phyloP scores from a whole-genome alignment of 1,140 invertebrate species.

The Chlorops oryzae region DNA sequence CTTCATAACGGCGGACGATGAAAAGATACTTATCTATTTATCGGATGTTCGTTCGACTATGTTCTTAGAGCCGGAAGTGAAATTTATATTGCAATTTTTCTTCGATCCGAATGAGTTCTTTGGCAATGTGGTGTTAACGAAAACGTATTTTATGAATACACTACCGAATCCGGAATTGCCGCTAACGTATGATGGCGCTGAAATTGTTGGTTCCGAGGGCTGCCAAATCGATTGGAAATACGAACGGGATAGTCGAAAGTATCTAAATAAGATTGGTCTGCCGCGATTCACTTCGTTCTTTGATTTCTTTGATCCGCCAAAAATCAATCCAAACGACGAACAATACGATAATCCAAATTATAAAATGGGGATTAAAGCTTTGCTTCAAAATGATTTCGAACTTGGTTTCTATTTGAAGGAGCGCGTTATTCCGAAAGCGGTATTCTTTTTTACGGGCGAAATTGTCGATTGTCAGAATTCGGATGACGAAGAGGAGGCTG shows the following conservation, averaged over 20 bases:
- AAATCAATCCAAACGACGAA: no score
- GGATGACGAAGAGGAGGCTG: constrained; percentile 60
- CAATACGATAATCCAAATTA: no score
- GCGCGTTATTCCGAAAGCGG: constrained; percentile 75
- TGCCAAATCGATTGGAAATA: constrained; percentile 53
- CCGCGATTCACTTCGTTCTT: constrained; percentile 73
- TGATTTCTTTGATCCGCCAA: constrained; percentile 85
- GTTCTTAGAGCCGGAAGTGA: constrained; percentile 25
- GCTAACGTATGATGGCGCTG: constrained; percentile 87
- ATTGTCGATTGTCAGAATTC: constrained; percentile 54
- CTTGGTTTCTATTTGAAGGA: constrained; percentile 87
- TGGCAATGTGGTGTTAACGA: constrained; percentile 76
- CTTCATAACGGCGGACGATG: constrained; percentile 70
- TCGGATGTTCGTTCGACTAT: constrained; percentile 31
- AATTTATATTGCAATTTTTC: constrained; percentile 80
- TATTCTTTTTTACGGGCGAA: constrained; percentile 80
- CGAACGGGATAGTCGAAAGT: constrained; percentile 74
- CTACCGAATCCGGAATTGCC: constrained; percentile 74
- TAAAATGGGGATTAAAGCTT: no score
- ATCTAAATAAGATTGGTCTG: constrained; percentile 81
- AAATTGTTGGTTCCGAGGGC: constrained; percentile 80
- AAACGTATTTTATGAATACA: constrained; percentile 83
- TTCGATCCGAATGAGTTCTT: constrained; percentile 88
- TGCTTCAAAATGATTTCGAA: constrained; percentile 77
- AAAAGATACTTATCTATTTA: constrained; percentile 70